Base-by-base conservation (phyloP, 2,797 vertebrate genomes). In the Propithecus perrieri region DNA sequence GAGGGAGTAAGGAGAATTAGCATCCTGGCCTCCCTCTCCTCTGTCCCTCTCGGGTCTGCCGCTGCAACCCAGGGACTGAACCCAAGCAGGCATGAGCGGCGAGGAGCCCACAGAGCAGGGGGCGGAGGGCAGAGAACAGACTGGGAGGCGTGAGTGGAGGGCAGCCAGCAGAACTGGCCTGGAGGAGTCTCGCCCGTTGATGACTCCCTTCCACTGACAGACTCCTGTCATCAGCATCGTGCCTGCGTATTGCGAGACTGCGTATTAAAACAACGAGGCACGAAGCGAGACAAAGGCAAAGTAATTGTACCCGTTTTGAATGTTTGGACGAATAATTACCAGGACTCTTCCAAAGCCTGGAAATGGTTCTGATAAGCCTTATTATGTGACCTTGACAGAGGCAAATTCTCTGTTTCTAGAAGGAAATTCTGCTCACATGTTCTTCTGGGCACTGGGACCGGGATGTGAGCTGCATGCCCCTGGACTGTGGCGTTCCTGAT, bases 401-500 rank as follows among this genome's bases (percentile, higher is more conserved):
- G 18, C 57, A 85, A 75, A 43, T 89, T 96, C 69, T 97, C 89
- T 94, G n/a, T 96, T 94, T 97, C 81, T 59, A 99, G 99, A 99
- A 97, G 94, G 98, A 99, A 85, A 97, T 98, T 4, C 97, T 99
- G 85, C 97, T 99, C 98, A 99, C 97, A 0, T 99, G 99, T 98
- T 98, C 97, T 41, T 98, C 97, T 0, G 99, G 99, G 1, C 97
- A 94, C 7, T 99, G 99, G 99, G 99, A 99, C 98, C 98, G 96
- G 84, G 97, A 97, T 0, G 99, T 99, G 89, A 99, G 98, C 97
- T 99, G 99, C 94, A 98, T 98, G 79, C 99, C 98, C 0, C 95
- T 99, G 0, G 99, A 99, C 98, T 99, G 99, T 2, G 98, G 98
- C 20, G 81, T 98, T 72, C 99, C 99, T 0, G 99, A 99, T 78